Evolutionary conservation across 1,140 invertebrate genomes (phyloP).

Genomic region (Pentalonia nigronervosa): DNA sequence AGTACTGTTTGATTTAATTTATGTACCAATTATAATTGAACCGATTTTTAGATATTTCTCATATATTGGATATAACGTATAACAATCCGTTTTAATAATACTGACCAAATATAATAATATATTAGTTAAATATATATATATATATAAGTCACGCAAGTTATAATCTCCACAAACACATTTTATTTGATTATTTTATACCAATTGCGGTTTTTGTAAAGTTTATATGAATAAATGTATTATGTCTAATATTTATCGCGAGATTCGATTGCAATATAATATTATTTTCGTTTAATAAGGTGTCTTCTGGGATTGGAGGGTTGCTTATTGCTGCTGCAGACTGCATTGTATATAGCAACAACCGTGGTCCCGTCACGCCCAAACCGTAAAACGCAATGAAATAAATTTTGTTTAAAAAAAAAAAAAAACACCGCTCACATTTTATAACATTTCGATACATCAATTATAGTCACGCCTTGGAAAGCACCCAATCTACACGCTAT

Average conservation of each 20-base stretch:
- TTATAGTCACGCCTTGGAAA: slow-evolving; percentile 8
- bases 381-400: slow-evolving; percentile 14
- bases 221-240: too few relatives aligned
- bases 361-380: neutral
- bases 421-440: neutral
- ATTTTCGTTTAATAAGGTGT: slow-evolving; percentile 4
- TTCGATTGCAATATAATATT: neutral
- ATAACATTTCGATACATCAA: neutral
- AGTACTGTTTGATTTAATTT: neutral
- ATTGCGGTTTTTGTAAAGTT: neutral
- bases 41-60: neutral
- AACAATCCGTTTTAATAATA: neutral
- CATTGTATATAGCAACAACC: too few relatives aligned
- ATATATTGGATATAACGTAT: neutral
- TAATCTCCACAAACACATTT: neutral
- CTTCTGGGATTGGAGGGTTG: neutral
- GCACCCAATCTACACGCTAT: neutral
- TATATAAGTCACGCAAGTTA: neutral
- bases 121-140: neutral
- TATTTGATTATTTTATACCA: neutral
- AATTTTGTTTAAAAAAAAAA: neutral
- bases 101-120: neutral
- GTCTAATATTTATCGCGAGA: neutral
- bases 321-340: neutral
- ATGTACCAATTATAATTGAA: neutral